Conservation (phyloP, 2,113 vertebrate genomes). For the Hypocryptadius cinnamomeus region DNA sequence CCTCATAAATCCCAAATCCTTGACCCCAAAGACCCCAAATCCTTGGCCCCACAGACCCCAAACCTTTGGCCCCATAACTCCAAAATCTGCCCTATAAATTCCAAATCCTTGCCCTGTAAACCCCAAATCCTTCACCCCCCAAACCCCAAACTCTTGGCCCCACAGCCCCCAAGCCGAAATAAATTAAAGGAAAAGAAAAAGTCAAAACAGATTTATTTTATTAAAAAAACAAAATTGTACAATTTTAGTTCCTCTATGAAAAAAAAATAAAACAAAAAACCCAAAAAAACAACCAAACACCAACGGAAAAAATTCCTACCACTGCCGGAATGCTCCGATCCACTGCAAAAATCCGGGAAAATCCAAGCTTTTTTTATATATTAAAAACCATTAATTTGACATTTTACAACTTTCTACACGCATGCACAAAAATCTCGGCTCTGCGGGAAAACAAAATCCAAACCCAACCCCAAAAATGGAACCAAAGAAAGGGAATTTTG, state of each 20-base stretch:
- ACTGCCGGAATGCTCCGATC: slow-evolving; percentile 44
- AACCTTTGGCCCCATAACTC: fast-evolving
- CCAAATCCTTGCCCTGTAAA: fast-evolving
- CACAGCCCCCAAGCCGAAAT: fast-evolving
- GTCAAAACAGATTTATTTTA: slow-evolving; percentile 65
- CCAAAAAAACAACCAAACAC: not conserved
- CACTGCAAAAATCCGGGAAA: slow-evolving; percentile 20
- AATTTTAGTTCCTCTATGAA: slow-evolving; percentile 68
- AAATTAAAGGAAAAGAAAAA: not conserved
- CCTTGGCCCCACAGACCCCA: fast-evolving
- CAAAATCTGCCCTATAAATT: too few species aligned
- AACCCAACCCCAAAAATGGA: not conserved
- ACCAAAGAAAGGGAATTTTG: not conserved
- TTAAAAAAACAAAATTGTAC: slow-evolving; percentile 34
- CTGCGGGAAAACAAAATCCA: not conserved
- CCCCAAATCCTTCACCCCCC: too few species aligned
- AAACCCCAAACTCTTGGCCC: not conserved
- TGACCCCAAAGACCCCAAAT: not conserved
- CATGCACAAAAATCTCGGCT: slow-evolving; percentile 70
- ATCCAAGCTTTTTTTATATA: slow-evolving; percentile 62
- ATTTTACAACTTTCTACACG: slow-evolving; percentile 76
- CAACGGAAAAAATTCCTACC: slow-evolving; percentile 23
- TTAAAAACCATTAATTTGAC: slow-evolving; percentile 71
- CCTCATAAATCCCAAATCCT: too few species aligned
- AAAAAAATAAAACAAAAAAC: not conserved